A percentile compares a stretch with the other conserved stretches of the same genome.
Evolutionary conservation across 2,113 vertebrate genomes (phyloP).

Genomic region (Phainopepla nitens): DNA sequence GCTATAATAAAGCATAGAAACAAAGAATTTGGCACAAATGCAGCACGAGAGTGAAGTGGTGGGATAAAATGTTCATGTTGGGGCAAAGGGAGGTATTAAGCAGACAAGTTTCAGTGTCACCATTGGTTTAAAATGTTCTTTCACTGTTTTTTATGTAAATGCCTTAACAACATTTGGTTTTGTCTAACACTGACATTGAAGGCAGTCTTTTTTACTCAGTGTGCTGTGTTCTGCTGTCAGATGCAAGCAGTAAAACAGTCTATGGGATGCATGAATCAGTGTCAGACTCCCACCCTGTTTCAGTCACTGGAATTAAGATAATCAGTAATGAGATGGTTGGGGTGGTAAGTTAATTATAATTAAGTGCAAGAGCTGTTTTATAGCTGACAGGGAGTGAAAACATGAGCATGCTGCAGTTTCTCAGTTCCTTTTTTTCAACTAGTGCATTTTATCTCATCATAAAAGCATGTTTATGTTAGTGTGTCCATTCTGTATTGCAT

Average conservation of each 20-base stretch:
- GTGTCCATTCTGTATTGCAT: neutral
- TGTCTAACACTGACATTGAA: neutral
- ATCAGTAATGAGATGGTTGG: conserved; percentile 32
- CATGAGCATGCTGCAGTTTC: neutral
- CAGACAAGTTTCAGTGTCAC: neutral
- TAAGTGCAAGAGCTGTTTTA: neutral
- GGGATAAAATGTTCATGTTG: neutral
- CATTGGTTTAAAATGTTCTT: neutral
- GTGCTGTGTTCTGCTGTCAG: neutral
- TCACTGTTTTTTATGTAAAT: neutral
- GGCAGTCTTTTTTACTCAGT: neutral
- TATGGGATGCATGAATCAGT: conserved; percentile 10
- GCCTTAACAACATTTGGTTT: neutral
- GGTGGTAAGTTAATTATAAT: conserved; percentile 40
- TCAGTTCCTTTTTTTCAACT: neutral
- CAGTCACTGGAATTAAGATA: conserved; percentile 38
- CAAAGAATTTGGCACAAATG: neutral
- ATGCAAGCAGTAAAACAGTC: neutral
- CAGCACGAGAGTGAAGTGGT: neutral
- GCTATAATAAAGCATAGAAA: neutral
- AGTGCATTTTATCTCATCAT: neutral
- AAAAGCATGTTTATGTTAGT: neutral
- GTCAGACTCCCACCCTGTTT: conserved; percentile 16
- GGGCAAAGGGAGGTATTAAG: neutral
- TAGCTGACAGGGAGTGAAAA: conserved; percentile 14